Percentiles rank a stretch among this genome's conserved stretches.
Evolutionary conservation across 2,797 vertebrate genomes (phyloP).

Genomic region (Sebastes matsubarae): DNA sequence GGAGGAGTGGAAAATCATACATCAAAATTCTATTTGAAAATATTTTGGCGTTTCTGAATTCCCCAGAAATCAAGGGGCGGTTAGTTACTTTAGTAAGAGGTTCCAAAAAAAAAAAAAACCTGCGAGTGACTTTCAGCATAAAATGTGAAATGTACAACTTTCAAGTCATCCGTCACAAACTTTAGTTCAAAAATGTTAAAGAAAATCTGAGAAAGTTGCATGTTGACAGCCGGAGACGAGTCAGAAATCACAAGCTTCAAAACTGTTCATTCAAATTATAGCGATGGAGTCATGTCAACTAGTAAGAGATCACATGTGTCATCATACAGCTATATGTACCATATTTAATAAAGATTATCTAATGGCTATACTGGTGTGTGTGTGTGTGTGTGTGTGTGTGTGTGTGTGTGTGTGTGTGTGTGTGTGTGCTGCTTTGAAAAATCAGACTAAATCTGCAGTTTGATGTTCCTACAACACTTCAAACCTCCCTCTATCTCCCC

Average conservation of each 20-base stretch:
- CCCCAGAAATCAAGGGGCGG: conserved; percentile 17
- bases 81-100: conserved; percentile 23
- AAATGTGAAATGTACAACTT: conserved; percentile 54
- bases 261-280: neutral
- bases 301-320: neutral
- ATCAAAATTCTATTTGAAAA: conserved; percentile 33
- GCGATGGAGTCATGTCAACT: neutral
- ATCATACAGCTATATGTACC: neutral
- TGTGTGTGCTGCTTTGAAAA: conserved; percentile 8
- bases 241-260: conserved; percentile 15
- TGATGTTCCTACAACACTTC: conserved; percentile 13
- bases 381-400: too few relatives aligned
- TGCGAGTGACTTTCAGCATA: conserved; percentile 42
- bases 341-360: neutral
- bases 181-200: conserved; percentile 52
- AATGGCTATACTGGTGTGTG: neutral
- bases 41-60: conserved; percentile 41
- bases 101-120: neutral
- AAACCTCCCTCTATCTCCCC: conserved; percentile 4
- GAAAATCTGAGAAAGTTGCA: conserved; percentile 28
- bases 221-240: conserved; percentile 26
- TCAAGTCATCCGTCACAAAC: conserved; percentile 60
- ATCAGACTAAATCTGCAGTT: conserved; percentile 1
- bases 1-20: neutral
- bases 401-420: neutral